phyloP scores from a whole-genome alignment of 2,113 vertebrate species.

The Mus spicilegus region DNA sequence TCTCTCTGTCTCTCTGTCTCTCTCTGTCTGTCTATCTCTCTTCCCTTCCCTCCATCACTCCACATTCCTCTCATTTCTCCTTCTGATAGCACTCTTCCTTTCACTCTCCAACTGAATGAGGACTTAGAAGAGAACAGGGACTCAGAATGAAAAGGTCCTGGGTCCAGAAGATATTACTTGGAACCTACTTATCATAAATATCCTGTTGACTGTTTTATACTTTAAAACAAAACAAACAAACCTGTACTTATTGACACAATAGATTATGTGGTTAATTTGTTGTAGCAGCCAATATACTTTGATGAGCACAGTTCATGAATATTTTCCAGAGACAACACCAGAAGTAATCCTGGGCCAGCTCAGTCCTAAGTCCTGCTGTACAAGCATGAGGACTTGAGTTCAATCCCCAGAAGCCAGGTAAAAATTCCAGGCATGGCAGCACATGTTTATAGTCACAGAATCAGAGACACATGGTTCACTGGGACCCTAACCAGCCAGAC shows the following conservation, averaged over 20 bases:
- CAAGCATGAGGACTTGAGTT: background rate
- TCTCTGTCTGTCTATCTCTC: background rate
- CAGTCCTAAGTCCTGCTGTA: background rate
- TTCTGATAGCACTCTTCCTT: background rate
- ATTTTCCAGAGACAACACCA: slow-evolving; percentile 7
- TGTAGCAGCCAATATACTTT: background rate
- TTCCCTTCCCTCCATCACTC: background rate
- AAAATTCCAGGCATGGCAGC: background rate
- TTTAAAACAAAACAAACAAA: background rate
- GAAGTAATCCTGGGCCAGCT: background rate
- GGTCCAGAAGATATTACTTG: background rate
- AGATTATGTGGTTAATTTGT: slow-evolving; percentile 13
- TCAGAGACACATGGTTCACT: background rate
- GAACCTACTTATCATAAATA: background rate
- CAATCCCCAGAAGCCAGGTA: background rate
- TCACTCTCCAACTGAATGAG: background rate
- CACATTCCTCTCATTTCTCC: background rate
- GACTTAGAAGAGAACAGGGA: background rate
- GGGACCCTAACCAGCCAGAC: background rate
- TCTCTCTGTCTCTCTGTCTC: background rate
- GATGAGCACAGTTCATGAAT: slow-evolving; percentile 11
- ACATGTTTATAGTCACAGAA: too few relatives aligned
- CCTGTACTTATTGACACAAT: background rate
- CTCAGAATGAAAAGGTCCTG: background rate
- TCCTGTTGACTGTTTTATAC: background rate